Base-by-base conservation (phyloP, 2,888 invertebrate genomes). In the Hypercompe scribonia region DNA sequence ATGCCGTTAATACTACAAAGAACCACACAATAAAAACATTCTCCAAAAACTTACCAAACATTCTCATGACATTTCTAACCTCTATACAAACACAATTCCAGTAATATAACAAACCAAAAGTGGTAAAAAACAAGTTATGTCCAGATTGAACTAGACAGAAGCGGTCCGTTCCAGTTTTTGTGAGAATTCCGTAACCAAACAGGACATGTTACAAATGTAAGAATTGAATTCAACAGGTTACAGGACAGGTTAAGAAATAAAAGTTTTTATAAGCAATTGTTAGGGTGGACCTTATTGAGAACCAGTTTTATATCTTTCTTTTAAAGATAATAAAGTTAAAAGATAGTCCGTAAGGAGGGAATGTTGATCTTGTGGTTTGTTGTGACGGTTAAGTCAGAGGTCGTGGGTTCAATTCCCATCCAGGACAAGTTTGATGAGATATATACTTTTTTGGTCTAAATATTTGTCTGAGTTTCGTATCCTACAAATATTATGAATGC, bases 1-100 rank as follows among this genome's bases (percentile, higher is more conserved):
- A 28, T 58, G 2, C 15, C 58, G 28, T 28, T 58, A 15, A 58
- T 58, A 46, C 33, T 58, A 68, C 65, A 42, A 36, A 58, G 63
- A 28, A 46, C 21, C 24, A 33, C n/a, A 13, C 34, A 39, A 21
- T n/a, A 28, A 42, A 33, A 11, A 71, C 64, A 67, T 69, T 69
- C 72, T 71, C 61, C 66, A 65, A 13, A 71, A 71, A 69, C 50
- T 13, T 31, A 31, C 8, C 39, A n/a, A 36, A 66, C 31, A 76
- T 86, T 87, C 88, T 79, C 88, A 86, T 82, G 85, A 83, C 83
- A 84, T 79, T 75, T 75, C 39, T 76, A 78, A 78, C 81, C 80
- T 80, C 39, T 76, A 78, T 71, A 81, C 77, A 78, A 84, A 78
- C 68, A 63, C 73, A 75, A 82, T 80, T 82, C 78, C 75, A 79